A percentile compares a stretch with the other conserved stretches of the same genome.
Evolutionary conservation across 2,888 invertebrate genomes (phyloP).

Genomic region (Drosophila melanosoma): DNA sequence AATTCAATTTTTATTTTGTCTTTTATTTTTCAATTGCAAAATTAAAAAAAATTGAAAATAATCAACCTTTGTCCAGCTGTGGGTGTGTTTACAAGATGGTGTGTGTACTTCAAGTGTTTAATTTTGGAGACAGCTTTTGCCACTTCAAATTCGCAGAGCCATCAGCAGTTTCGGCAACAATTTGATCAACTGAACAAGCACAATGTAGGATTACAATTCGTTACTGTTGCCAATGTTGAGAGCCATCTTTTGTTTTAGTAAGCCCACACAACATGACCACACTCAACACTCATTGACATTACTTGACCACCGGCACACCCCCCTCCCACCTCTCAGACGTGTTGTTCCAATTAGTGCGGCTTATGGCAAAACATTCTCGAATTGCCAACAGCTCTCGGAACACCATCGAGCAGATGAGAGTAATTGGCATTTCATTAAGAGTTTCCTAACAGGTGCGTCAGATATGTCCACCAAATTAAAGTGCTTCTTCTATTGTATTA

Average conservation of each 20-base stretch:
- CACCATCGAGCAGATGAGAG: background rate
- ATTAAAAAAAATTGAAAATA: background rate
- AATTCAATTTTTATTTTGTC: background rate
- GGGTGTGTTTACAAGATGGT: background rate
- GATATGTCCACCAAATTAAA: background rate
- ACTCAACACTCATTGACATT: background rate
- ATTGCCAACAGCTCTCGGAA: background rate
- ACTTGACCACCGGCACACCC: background rate
- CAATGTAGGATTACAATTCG: constrained; percentile 3
- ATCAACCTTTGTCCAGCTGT: too few species aligned
- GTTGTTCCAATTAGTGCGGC: constrained; percentile 12
- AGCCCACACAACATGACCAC: background rate
- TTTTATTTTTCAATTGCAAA: background rate
- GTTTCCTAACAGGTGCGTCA: background rate
- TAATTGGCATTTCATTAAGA: background rate
- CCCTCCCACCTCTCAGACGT: background rate
- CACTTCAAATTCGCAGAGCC: background rate
- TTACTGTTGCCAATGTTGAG: background rate
- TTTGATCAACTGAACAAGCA: constrained; percentile 1
- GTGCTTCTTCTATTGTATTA: background rate
- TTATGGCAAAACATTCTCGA: background rate
- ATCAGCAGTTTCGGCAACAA: background rate
- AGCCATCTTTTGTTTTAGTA: constrained; percentile 14
- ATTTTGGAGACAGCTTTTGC: background rate
- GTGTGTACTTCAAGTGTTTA: background rate